Conservation (phyloP, 2,888 invertebrate species). For the Lasioglossum morio region DNA sequence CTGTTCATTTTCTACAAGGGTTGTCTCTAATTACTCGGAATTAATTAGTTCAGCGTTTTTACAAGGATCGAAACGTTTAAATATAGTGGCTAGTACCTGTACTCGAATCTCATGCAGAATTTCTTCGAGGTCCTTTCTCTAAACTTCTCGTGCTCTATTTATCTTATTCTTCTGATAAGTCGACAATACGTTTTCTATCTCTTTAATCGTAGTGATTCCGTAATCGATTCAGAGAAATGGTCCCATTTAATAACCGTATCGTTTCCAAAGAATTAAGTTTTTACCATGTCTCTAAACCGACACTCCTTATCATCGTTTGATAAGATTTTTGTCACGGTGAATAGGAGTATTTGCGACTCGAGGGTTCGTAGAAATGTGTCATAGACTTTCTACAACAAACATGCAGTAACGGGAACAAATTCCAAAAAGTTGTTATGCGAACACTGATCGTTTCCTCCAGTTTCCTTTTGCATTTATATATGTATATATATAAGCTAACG, state of each 20-base stretch:
- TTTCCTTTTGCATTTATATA: too few relatives aligned
- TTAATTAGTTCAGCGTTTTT: conserved; percentile 27
- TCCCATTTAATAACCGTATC: neutral
- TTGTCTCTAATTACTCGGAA: neutral
- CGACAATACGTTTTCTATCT: neutral
- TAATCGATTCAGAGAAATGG: neutral
- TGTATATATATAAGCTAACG: neutral
- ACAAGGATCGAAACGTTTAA: neutral
- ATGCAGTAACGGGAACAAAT: neutral
- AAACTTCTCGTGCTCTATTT: neutral
- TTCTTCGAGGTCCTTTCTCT: neutral
- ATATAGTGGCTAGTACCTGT: conserved; percentile 23
- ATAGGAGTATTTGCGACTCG: neutral
- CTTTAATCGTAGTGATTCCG: too few relatives aligned
- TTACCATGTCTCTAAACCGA: neutral
- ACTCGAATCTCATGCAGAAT: conserved; percentile 34
- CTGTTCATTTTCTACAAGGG: neutral
- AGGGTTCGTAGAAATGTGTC: neutral
- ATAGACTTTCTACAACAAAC: neutral
- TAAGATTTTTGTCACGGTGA: neutral
- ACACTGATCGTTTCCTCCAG: neutral
- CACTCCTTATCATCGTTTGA: neutral
- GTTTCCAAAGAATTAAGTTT: neutral
- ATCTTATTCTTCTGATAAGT: too few relatives aligned
- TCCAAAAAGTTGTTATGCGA: too few relatives aligned